Conservation (phyloP, 2,113 vertebrate genomes). For the Rhombomys opimus region DNA sequence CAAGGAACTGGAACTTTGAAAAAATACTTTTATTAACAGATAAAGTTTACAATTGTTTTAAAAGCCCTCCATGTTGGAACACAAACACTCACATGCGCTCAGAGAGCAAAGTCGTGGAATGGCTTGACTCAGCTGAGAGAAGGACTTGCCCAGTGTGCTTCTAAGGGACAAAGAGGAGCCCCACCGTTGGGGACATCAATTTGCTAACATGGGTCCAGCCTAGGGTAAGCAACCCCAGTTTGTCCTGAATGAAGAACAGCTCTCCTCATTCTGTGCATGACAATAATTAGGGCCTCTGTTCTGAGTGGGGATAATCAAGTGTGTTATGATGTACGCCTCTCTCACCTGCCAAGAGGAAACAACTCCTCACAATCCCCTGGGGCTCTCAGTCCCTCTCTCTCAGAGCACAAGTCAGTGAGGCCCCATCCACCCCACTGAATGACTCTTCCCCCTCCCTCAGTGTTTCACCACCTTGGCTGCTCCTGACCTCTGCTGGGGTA, state of each 20-base stretch:
- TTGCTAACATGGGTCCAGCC: conserved; percentile 97
- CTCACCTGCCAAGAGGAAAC: conserved; percentile 87
- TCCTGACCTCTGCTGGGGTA: background rate
- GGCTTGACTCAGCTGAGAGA: background rate
- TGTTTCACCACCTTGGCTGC: background rate
- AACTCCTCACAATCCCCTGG: background rate
- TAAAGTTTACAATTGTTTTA: background rate
- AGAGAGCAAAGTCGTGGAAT: background rate
- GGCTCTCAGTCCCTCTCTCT: background rate
- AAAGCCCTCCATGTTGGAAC: background rate
- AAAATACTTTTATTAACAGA: conserved; percentile 25
- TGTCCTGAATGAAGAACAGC: conserved; percentile 87
- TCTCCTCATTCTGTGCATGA: background rate
- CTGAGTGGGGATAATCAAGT: conserved; percentile 96
- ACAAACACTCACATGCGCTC: background rate
- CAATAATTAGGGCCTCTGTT: conserved; percentile 92
- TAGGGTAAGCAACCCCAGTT: conserved; percentile 94
- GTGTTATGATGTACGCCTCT: conserved; percentile 94
- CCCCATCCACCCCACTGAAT: background rate
- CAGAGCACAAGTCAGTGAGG: conserved; percentile 12
- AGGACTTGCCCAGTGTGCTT: background rate
- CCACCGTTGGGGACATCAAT: background rate
- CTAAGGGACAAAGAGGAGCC: background rate
- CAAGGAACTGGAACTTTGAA: conserved; percentile 62
- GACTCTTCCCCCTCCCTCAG: background rate